phyloP scores from a whole-genome alignment of 1,140 invertebrate species.

The Atta cephalotes region DNA sequence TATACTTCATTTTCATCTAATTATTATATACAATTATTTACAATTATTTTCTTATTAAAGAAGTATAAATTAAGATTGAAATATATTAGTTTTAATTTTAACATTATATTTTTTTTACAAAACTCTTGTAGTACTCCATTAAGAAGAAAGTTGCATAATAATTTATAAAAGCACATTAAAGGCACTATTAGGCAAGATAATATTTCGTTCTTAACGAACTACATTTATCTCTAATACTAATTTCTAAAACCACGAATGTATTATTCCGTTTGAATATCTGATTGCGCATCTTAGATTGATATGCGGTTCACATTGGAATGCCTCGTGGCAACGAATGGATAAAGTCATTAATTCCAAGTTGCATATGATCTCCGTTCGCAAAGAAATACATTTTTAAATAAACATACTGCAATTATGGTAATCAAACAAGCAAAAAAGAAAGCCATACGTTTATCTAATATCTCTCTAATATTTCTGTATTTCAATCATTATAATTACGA shows the following conservation, averaged over 20 bases:
- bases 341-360: slow-evolving; percentile 37
- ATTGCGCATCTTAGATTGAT: slow-evolving; percentile 11
- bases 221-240: slow-evolving; percentile 23
- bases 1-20: slow-evolving; percentile 7
- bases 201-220: slow-evolving; percentile 9
- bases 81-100: not conserved
- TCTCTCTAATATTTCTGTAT: not conserved
- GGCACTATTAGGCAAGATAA: not conserved
- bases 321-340: slow-evolving; percentile 16
- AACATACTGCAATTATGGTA: slow-evolving; percentile 6
- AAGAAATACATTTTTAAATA: slow-evolving; percentile 18
- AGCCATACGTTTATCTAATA: not conserved
- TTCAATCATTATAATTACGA: not conserved
- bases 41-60: not conserved
- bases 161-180: not conserved
- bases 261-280: slow-evolving; percentile 28
- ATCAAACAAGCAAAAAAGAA: not conserved
- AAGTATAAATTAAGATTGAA: not conserved
- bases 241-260: slow-evolving; percentile 1
- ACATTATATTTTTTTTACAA: not conserved
- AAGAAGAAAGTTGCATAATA: not conserved
- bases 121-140: not conserved
- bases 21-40: not conserved
- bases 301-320: slow-evolving; percentile 6
- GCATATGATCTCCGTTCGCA: slow-evolving; percentile 12